phyloP scores from a whole-genome alignment of 2,113 vertebrate species.

The Erythrocercus mccallii region DNA sequence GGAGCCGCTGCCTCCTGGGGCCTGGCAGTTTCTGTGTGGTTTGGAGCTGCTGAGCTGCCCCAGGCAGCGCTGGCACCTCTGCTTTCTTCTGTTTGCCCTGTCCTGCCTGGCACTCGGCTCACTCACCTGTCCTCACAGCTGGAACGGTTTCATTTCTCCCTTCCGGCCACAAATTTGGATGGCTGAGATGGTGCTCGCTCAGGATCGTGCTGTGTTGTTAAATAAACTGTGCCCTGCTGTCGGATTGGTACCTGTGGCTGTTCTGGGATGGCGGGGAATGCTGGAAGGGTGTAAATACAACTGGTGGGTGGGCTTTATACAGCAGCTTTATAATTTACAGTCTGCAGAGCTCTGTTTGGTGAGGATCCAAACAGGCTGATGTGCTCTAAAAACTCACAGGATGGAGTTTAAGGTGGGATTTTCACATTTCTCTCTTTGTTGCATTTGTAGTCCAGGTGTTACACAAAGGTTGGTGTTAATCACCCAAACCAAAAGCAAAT shows the following conservation, averaged over 20 bases:
- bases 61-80: not conserved
- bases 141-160: not conserved
- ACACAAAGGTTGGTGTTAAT: not conserved
- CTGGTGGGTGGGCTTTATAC: not conserved
- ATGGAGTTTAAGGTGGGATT: not conserved
- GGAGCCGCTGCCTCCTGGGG: not conserved
- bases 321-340: rapidly evolving
- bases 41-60: not conserved
- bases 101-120: not conserved
- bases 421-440: not conserved
- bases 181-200: not conserved
- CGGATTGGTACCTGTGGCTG: not conserved
- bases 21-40: rapidly evolving
- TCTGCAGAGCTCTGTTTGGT: not conserved
- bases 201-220: not conserved
- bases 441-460: not conserved
- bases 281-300: not conserved
- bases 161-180: not conserved
- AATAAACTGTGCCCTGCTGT: not conserved
- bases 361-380: too few species aligned
- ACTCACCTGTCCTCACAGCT: not conserved
- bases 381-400: not conserved
- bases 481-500: not conserved
- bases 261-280: not conserved
- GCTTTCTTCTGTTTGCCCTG: not conserved